Base-by-base conservation (phyloP, 2,797 vertebrate genomes). In the Sciaenops ocellatus region DNA sequence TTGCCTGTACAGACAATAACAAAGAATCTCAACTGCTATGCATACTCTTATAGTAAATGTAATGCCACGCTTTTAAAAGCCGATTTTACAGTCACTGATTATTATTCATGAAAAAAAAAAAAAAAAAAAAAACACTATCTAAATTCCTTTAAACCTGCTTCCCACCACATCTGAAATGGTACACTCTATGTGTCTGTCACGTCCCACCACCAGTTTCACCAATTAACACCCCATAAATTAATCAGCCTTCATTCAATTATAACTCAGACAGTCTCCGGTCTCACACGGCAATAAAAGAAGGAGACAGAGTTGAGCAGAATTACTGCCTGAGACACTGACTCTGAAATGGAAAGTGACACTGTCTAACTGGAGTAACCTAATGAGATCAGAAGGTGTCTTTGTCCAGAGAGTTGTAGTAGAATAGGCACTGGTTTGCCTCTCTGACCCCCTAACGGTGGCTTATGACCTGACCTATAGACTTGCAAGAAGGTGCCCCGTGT, bases 361-460 rank as follows among this genome's bases (percentile, higher is more conserved):
- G 83, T 93, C 89, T 93, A 93, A 94, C 95, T 93, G 91, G 77
- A 84, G 56, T 72, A 79, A 81, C 79, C 82, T 92, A 93, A 93
- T 92, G 91, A 93, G 88, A 92, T 87, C 85, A 87, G 69, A 81
- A 80, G 71, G 82, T 89, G 87, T 87, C 82, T 86, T 78, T 88
- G 81, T 88, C 82, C 68, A 59, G 54, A 71, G 83, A 89, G 70
- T 67, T 79, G 83, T 65, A 65, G 24, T 12, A 24, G 70, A 78
- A 69, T 30, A 73, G 70, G 69, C 72, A 64, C 56, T n/a, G 34
- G 41, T 66, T 76, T 78, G 41, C 74, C 69, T 70, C 34, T 66
- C 78, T 87, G 86, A 89, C 84, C 86, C 57, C 73, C 41, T 57
- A 20, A 59, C 62, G 82, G 73, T 46, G 62, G 62, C 26, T 83